Base-by-base conservation (phyloP, 2,888 invertebrate species). In the Hirtodrosophila cameraria region DNA sequence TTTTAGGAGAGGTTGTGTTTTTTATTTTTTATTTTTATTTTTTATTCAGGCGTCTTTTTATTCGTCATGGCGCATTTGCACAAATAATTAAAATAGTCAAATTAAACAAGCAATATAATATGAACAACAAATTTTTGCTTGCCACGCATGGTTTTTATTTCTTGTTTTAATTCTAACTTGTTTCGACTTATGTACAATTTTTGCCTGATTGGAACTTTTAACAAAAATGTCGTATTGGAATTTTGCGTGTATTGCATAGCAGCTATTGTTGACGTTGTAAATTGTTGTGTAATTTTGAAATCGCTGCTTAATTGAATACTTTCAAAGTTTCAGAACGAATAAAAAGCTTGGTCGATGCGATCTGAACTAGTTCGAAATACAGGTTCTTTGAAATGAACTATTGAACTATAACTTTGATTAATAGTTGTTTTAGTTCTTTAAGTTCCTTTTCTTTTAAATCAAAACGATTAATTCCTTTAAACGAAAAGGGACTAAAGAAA, bases 31-130 rank as follows among this genome's bases (percentile, higher is more conserved):
- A n/a, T n/a, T n/a, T n/a, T n/a, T n/a, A n/a, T n/a, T n/a, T n/a
- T 52, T 67, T 67, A 60, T 41, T 36, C 36, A 31, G 46, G 25
- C 25, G 53, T 48, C 39, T 55, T 53, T n/a, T 62, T 41, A 59
- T 69, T 68, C 57, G 83, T 64, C 61, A 73, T 50, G 60, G 67
- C 62, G 59, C 61, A 52, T 63, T 69, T 59, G 30, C 46, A 53
- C 64, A 64, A 58, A 77, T 67, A 70, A 70, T 79, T 67, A 77
- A 70, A 78, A 81, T 81, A 81, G 58, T 71, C 59, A 74, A 77
- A 78, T 63, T 65, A 65, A 65, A 62, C 49, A 65, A 39, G 45
- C 63, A 52, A 61, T 31, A 50, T 53, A 61, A 52, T 59, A 42
- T 52, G 55, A 48, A 57, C 59, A 65, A 36, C 58, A 64, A 62